A percentile compares a stretch with the other conserved stretches of the same genome.
Evolutionary conservation across 2,888 invertebrate genomes (phyloP).

Genomic region (Nephrocerus scutellatus): DNA sequence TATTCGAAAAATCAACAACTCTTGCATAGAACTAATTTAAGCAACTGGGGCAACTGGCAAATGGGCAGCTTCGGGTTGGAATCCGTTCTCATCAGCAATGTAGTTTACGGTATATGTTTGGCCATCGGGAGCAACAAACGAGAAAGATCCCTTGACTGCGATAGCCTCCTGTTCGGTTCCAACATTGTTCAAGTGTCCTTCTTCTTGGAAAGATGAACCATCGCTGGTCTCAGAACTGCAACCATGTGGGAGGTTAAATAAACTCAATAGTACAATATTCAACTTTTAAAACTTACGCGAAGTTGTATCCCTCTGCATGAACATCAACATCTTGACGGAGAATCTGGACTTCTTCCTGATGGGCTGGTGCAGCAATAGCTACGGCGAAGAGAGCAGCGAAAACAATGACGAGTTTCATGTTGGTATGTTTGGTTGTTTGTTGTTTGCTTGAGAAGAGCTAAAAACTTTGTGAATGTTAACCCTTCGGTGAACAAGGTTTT

Average conservation of each 20-base stretch:
- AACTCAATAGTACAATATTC: background rate
- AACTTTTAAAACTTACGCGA: no score
- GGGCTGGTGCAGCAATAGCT: constrained; percentile 30
- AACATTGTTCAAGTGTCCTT: constrained; percentile 45
- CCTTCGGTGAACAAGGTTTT: no score
- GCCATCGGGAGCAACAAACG: constrained; percentile 52
- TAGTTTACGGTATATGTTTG: constrained; percentile 51
- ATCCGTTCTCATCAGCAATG: constrained; percentile 38
- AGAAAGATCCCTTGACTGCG: constrained; percentile 48
- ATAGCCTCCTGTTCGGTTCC: constrained; percentile 50
- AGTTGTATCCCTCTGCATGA: no score
- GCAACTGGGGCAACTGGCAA: constrained; percentile 44
- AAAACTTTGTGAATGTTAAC: no score
- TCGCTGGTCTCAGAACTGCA: constrained; percentile 51
- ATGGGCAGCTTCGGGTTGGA: constrained; percentile 49
- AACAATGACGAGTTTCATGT: constrained; percentile 41
- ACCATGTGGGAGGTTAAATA: constrained; percentile 14
- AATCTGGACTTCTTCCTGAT: constrained; percentile 49
- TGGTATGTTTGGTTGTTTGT: constrained; percentile 20
- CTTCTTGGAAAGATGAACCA: constrained; percentile 49
- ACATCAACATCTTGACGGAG: constrained; percentile 24
- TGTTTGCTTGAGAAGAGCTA: no score
- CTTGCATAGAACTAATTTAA: no score
- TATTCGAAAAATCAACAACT: no score
- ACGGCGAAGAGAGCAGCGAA: constrained; percentile 37